Evolutionary conservation across 2,888 invertebrate genomes (phyloP), one percentile per base, ranked within the genome.

Genomic region (Platycnemis pennipes): DNA sequence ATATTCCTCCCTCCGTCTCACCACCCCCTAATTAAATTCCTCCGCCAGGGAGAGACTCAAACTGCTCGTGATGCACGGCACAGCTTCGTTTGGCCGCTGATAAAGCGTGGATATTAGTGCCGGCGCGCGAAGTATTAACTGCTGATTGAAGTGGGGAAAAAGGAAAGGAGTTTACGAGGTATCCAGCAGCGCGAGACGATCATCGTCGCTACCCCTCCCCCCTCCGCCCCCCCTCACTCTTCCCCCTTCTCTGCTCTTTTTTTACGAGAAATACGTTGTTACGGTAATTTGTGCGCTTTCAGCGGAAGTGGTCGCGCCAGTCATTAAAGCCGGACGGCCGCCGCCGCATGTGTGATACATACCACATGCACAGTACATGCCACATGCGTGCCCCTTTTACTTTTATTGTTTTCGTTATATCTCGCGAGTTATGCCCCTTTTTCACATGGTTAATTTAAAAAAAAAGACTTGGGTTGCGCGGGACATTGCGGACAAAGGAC

Each of bases 21-120:
- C 37, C 63, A 2, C 31, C 31, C 8, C 13, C 77, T 77, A 37
- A 77, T 77, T 77, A 77, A 77, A 69, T 69, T 31, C 69, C 69
- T 7, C 31, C 31, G 77, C n/a, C 13, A 7, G 31, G 69, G 11
- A n/a, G 77, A 77, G 77, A 77, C 77, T 77, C 77, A 77, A 77
- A 31, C 26, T 63, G 37, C 37, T 1, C 13, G 37, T 77, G 77
- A 77, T 77, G 77, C 26, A 77, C 77, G 77, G 77, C 77, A n/a
- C n/a, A 77, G 69, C 31, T n/a, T 69, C 69, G 69, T 77, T 37
- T 13, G 77, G 31, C 11, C 77, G 77, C 77, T 77, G 77, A 77
- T 77, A 77, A 77, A 77, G 77, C 77, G 37, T 77, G 77, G 77
- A 77, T 37, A 77, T 77, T 77, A 77, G n/a, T 77, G 77, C 77